phyloP scores from a whole-genome alignment of 2,888 invertebrate species.

The Drosophila fulvimacula region DNA sequence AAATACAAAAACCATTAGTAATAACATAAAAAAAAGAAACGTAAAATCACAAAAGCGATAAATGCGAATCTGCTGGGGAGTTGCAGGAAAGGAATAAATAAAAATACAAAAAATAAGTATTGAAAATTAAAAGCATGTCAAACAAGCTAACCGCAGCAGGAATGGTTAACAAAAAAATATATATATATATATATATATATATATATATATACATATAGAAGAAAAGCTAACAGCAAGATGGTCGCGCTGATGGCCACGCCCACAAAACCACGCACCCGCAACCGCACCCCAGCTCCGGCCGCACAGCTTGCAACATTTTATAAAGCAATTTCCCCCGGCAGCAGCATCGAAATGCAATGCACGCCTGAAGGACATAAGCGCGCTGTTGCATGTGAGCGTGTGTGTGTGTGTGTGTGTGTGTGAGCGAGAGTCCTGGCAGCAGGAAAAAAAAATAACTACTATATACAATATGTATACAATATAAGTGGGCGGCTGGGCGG shows the following conservation, averaged over 20 bases:
- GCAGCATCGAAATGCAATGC: slow-evolving; percentile 74
- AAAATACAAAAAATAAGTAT: slow-evolving; percentile 23
- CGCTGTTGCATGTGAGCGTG: slow-evolving; percentile 37
- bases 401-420: slow-evolving; percentile 22
- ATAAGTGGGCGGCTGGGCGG: slow-evolving; percentile 34
- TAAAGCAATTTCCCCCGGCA: slow-evolving; percentile 73
- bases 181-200: slow-evolving; percentile 12
- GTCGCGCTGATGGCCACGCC: slow-evolving; percentile 60
- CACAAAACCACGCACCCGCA: slow-evolving; percentile 32
- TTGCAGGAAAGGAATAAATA: background rate
- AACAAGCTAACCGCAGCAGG: slow-evolving; percentile 54
- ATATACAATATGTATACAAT: slow-evolving; percentile 73
- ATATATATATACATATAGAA: slow-evolving; percentile 13
- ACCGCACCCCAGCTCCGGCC: slow-evolving; percentile 4
- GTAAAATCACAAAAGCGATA: slow-evolving; percentile 24
- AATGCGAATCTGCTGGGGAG: slow-evolving; percentile 21
- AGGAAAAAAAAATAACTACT: slow-evolving; percentile 33
- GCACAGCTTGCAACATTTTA: slow-evolving; percentile 73
- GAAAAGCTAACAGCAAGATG: slow-evolving; percentile 49
- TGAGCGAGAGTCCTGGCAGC: slow-evolving; percentile 37
- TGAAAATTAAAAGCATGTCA: slow-evolving; percentile 76
- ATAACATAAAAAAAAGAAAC: slow-evolving; percentile 33
- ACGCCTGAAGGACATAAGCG: slow-evolving; percentile 69
- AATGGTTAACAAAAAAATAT: slow-evolving; percentile 32
- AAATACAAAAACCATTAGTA: slow-evolving; percentile 48